Base-by-base conservation (phyloP, 2,888 invertebrate species). In the Epicampocera succincta region DNA sequence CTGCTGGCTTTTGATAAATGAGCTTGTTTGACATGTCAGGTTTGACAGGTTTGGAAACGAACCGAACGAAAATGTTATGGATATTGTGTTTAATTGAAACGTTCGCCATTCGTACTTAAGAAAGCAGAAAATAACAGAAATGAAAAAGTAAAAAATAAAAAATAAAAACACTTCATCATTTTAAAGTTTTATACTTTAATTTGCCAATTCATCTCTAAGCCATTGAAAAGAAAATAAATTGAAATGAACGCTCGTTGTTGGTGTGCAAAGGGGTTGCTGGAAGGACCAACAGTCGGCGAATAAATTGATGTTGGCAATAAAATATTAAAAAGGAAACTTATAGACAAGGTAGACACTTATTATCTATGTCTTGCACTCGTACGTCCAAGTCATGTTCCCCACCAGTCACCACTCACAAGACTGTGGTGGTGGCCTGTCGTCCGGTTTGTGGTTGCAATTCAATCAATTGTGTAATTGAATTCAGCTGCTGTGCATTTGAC, bases 401-500 rank as follows among this genome's bases (percentile, higher is more conserved):
- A 2, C 3, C 5, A 25, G 25, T 25, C 25, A n/a, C n/a, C n/a
- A n/a, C n/a, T n/a, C 25, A 25, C 5, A 3, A 3, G 25, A 25
- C 25, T 25, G 25, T 25, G 25, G 2, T 25, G n/a, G n/a, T n/a
- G n/a, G 61, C 48, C 19, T 65, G 58, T 52, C 52, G 46, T 58
- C 44, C 33, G 25, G 66, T 84, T 83, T 84, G 80, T 80, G 83
- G 80, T 83, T 80, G 77, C 29, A 78, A 33, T 33, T 33, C 33
- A 33, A 33, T 83, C 81, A 75, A 66, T 81, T 75, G 54, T 80
- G 71, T 83, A 84, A 85, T 85, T 85, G 77, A 83, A 85, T 84
- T 85, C 84, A 84, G 84, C 84, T 85, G 84, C 84, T 84, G 84
- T 80, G 76, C 83, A 78, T 76, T 85, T 85, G 83, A 85, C 84